Evolutionary conservation across 1,140 invertebrate species (phyloP), one percentile per base, ranked within the genome.

Genomic region (Cotesia vestalis): DNA sequence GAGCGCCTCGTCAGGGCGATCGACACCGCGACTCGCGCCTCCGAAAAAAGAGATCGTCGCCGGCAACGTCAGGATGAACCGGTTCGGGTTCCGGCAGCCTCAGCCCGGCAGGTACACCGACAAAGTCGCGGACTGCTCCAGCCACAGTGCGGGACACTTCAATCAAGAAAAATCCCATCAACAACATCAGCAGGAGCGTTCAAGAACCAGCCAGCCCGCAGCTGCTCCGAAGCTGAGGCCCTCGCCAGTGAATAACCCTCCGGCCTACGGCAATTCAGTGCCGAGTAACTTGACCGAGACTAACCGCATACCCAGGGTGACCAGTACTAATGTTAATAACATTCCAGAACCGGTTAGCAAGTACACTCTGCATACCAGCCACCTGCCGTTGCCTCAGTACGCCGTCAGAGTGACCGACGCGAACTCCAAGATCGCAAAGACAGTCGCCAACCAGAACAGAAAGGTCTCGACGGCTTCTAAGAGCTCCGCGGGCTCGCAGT

Each of bases 361-460:
- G 80, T 94, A 92, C 76, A 94, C 92, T 4, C 83, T 94, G 66
- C 92, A 93, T 66, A 91, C 91, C 4, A 92, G 90, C 62, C 91
- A 92, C 72, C 81, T 94, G 61, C 93, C 93, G 0, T 82, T 89
- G 62, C 93, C 92, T 0, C 92, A 94, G 78, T 92, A 90, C 73
- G 91, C 93, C 0, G 88, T 93, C 14, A 84, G 85, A 35, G 84
- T 90, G 53, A 89, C 89, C 36, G 92, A 93, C 68, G 83, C 89
- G 0, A 86, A 84, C 69, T 80, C 84, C 3, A 94, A 93, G 83
- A 88, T 88, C 8, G 91, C 92, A 36, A 95, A 95, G 84, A 94
- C 94, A 73, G 90, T 88, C 4, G 90, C 88, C 0, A 92, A 92
- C 74, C 90, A 89, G 62, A 89, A 84, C 35, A 85, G 86, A 27